A percentile compares a stretch with the other conserved stretches of the same genome.
Evolutionary conservation across 1,140 invertebrate genomes (phyloP).

Genomic region (Gyrodactylus bullatarudis): DNA sequence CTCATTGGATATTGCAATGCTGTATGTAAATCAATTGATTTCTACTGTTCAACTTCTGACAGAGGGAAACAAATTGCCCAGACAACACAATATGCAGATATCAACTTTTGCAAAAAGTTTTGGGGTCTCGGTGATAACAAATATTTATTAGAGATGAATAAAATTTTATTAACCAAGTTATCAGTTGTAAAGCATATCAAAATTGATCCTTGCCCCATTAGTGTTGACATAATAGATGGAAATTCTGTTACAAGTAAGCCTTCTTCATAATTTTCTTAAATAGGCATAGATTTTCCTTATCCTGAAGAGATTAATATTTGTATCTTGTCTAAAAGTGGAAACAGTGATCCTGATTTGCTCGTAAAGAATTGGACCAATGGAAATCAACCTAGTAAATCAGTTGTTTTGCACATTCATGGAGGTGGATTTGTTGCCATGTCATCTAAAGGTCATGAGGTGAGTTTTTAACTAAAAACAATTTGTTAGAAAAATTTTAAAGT

Average conservation of each 20-base stretch:
- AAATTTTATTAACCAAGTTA: neutral
- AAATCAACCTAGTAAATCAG: slow-evolving; percentile 14
- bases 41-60: neutral
- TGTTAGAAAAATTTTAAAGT: too few species aligned
- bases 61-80: neutral
- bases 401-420: slow-evolving; percentile 76
- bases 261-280: neutral
- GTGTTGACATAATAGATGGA: neutral
- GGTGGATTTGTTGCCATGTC: slow-evolving; percentile 88
- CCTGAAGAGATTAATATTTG: neutral
- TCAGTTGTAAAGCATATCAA: neutral
- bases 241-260: neutral
- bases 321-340: neutral
- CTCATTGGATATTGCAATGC: neutral
- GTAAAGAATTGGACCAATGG: neutral
- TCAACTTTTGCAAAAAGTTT: neutral
- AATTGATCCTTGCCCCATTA: neutral
- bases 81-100: neutral
- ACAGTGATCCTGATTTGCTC: neutral
- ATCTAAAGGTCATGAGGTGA: slow-evolving; percentile 54
- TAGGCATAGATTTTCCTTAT: neutral
- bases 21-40: neutral
- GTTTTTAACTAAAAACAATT: too few species aligned
- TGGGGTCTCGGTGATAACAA: neutral
- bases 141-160: neutral